Conservation (phyloP, 2,797 vertebrate genomes). For the Thripadectes ignobilis region DNA sequence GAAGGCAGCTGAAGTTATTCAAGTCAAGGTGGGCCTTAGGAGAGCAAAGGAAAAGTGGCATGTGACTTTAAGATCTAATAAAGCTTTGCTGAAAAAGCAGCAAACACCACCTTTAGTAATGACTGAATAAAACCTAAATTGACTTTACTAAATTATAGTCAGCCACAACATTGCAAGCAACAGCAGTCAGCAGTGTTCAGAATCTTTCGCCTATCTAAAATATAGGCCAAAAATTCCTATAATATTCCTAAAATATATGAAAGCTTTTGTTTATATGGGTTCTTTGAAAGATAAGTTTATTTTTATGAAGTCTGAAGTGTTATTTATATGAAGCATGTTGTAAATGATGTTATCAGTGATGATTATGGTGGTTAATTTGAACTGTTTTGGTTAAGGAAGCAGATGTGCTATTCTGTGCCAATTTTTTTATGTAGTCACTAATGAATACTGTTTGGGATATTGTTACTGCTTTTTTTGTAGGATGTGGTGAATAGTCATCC, state of each 20-base stretch:
- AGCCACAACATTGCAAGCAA: neutral
- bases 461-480: constrained; percentile 65
- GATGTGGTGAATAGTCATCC: constrained; percentile 94
- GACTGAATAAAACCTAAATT: neutral
- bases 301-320: neutral
- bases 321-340: neutral
- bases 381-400: neutral
- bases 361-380: neutral
- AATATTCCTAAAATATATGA: neutral
- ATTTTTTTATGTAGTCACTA: neutral
- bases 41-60: neutral
- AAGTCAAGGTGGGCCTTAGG: neutral
- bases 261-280: neutral
- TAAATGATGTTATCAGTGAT: neutral
- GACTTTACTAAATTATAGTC: neutral
- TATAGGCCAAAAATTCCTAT: neutral
- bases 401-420: neutral
- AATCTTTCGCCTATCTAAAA: neutral
- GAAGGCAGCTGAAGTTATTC: neutral
- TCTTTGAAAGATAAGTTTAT: neutral
- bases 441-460: neutral
- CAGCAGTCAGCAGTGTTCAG: neutral
- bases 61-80: neutral
- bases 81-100: neutral
- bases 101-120: neutral